Conservation (phyloP, 2,797 vertebrate genomes). For the Anguilla pacifica region DNA sequence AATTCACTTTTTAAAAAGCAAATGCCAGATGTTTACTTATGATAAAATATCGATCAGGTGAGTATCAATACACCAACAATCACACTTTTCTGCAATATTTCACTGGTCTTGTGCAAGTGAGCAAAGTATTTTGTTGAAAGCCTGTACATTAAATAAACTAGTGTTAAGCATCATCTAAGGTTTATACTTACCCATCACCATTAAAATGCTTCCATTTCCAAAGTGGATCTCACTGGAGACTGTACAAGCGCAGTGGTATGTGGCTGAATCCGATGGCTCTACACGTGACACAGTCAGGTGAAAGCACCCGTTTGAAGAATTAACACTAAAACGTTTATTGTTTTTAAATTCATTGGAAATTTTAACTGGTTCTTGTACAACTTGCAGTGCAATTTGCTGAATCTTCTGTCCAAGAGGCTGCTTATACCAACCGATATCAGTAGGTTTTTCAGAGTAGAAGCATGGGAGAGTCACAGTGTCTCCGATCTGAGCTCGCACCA, state of each 20-base stretch:
- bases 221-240: neutral
- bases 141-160: too few relatives aligned
- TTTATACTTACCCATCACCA: conserved; percentile 28
- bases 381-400: neutral
- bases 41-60: too few relatives aligned
- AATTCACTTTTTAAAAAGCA: too few relatives aligned
- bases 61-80: too few relatives aligned
- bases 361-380: neutral
- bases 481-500: too few relatives aligned
- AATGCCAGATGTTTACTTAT: too few relatives aligned
- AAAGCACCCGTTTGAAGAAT: neutral
- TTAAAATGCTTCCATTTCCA: conserved; percentile 32
- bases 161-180: too few relatives aligned
- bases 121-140: too few relatives aligned
- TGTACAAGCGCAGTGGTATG: conserved; percentile 31
- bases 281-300: conserved; percentile 32
- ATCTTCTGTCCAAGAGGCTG: conserved; percentile 34
- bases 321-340: neutral
- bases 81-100: too few relatives aligned
- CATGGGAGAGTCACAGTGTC: too few relatives aligned
- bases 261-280: conserved; percentile 28
- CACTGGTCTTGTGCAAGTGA: too few relatives aligned
- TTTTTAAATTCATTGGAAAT: conserved; percentile 24
- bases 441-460: too few relatives aligned
- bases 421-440: conserved; percentile 23